Conservation (phyloP, 2,888 invertebrate genomes). For the Synanthedon vespiformis region DNA sequence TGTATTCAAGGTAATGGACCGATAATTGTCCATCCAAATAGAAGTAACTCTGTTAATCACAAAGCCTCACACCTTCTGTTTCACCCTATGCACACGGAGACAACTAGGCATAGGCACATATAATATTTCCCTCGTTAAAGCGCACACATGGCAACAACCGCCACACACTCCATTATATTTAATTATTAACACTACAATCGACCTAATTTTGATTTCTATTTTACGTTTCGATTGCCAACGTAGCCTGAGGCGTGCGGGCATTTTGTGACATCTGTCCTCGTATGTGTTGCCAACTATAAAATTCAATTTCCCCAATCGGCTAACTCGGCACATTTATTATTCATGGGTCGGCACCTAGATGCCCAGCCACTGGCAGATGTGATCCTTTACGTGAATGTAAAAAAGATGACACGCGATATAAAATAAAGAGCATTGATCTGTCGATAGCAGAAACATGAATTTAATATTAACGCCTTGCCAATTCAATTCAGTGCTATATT, state of each 20-base stretch:
- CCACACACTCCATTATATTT: conserved; percentile 49
- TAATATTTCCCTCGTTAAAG: conserved; percentile 20
- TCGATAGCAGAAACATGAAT: conserved; percentile 40
- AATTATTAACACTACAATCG: conserved; percentile 70
- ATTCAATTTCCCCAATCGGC: conserved; percentile 71
- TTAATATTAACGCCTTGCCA: conserved; percentile 34
- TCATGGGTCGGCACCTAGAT: conserved; percentile 63
- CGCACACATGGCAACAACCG: conserved; percentile 34
- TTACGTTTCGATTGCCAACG: conserved; percentile 64
- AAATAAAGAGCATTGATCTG: conserved; percentile 43
- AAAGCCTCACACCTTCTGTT: conserved; percentile 53
- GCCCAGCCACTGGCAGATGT: conserved; percentile 66
- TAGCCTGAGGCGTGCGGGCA: conserved; percentile 55
- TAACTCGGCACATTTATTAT: conserved; percentile 67
- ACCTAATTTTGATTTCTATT: conserved; percentile 70
- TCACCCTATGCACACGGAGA: conserved; percentile 13
- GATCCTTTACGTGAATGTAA: conserved; percentile 68
- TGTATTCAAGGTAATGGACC: conserved; percentile 61
- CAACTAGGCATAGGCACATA: conserved; percentile 4
- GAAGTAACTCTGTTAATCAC: conserved; percentile 67
- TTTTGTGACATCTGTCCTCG: conserved; percentile 69
- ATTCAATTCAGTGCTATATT: conserved; percentile 35
- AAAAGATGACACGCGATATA: conserved; percentile 38
- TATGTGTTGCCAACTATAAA: conserved; percentile 69
- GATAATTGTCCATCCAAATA: conserved; percentile 66